phyloP scores from a whole-genome alignment of 1,140 invertebrate species.

The Chrysomallon squamiferum region DNA sequence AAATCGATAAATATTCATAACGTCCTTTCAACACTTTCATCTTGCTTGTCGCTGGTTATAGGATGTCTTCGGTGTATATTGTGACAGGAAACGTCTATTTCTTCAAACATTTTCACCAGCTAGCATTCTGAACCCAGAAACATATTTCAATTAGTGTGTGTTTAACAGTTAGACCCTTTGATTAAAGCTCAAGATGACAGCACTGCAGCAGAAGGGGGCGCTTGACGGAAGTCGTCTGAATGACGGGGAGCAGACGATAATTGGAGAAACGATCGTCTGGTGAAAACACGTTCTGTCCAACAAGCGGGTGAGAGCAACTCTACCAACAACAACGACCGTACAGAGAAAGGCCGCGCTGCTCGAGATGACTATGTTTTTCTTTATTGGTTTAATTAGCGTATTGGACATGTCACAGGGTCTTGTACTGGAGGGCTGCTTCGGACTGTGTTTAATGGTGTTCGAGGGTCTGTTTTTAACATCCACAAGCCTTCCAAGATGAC shows the following conservation, averaged over 20 bases:
- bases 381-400: conserved; percentile 15
- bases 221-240: conserved; percentile 1
- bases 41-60: too few relatives aligned
- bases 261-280: conserved; percentile 7
- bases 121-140: background rate
- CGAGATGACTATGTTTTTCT: conserved; percentile 3
- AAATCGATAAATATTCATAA: too few relatives aligned
- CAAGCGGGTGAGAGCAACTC: conserved; percentile 1
- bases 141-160: conserved; percentile 7
- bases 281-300: background rate
- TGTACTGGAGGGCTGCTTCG: conserved; percentile 1
- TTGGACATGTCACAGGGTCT: conserved; percentile 8
- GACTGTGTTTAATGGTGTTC: conserved; percentile 1
- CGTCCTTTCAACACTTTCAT: too few relatives aligned
- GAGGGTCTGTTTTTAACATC: conserved; percentile 4
- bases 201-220: background rate
- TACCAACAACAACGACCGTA: background rate
- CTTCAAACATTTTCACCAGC: conserved; percentile 2
- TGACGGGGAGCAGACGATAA: background rate
- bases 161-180: conserved; percentile 1
- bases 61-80: background rate
- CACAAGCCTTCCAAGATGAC: background rate
- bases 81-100: background rate
- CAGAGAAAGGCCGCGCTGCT: background rate
- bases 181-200: conserved; percentile 5